These are phyloP conservation scores for Malaclemys terrapin DNA, from an alignment of 2,113 vertebrate species.

Conservation along the genomic window DNA sequence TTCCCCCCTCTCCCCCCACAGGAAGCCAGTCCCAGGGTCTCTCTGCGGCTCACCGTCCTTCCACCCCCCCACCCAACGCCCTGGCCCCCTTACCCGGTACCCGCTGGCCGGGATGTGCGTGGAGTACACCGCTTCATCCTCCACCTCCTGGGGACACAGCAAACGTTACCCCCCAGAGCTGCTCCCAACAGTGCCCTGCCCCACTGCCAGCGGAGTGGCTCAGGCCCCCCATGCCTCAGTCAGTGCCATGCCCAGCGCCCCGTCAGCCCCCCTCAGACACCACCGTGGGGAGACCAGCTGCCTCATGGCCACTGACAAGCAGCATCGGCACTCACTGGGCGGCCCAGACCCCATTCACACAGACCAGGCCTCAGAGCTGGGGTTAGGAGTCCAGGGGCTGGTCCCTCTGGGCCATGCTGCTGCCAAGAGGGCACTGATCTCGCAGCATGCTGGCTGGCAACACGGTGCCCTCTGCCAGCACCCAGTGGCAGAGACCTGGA, in stretches of 20 bases:
- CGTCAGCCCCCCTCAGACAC: neutral
- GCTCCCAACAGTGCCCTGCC: no score
- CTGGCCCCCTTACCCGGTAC: slow-evolving; percentile 79
- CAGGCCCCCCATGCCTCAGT: no score
- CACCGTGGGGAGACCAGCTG: neutral
- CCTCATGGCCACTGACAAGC: no score
- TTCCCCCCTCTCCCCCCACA: no score
- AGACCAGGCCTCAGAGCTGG: neutral
- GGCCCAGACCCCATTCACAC: neutral
- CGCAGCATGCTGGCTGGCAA: no score
- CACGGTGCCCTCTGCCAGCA: no score
- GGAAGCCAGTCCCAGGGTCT: neutral
- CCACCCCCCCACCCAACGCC: neutral
- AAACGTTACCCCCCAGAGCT: slow-evolving; percentile 3
- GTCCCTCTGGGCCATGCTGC: no score
- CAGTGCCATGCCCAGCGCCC: no score
- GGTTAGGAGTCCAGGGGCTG: neutral
- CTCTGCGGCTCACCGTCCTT: neutral
- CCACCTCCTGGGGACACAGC: slow-evolving; percentile 75
- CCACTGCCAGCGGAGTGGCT: no score
- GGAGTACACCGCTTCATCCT: slow-evolving; percentile 81
- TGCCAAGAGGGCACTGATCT: no score
- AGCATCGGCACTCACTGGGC: no score
- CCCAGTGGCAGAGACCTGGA: no score
- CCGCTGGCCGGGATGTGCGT: slow-evolving; percentile 77